phyloP scores from a whole-genome alignment of 2,797 vertebrate species.

The Streptopelia turtur region DNA sequence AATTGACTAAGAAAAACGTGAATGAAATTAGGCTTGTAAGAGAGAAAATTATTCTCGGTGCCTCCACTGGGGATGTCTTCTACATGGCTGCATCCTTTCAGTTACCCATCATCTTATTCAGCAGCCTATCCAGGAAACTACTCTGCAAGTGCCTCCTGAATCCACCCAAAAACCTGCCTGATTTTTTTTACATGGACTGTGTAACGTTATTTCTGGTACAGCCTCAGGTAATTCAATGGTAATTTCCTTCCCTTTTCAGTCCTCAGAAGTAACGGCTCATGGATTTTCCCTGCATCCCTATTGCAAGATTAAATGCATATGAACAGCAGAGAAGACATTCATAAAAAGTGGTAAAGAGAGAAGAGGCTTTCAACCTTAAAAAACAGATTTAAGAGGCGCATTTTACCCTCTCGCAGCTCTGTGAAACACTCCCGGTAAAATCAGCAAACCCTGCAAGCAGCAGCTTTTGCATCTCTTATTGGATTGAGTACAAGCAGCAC shows the following conservation, averaged over 20 bases:
- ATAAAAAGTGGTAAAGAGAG: neutral
- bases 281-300: neutral
- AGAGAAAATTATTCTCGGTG: neutral
- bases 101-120: neutral
- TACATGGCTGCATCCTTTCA: neutral
- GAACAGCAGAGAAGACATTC: neutral
- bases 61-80: neutral
- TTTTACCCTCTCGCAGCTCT: neutral
- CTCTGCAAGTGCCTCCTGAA: neutral
- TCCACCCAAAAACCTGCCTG: neutral
- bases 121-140: neutral
- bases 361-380: conserved; percentile 1
- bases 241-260: neutral
- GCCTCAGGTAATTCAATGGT: neutral
- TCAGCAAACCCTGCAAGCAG: conserved; percentile 12
- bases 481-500: neutral
- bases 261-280: neutral
- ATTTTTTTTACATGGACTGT: neutral
- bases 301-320: neutral
- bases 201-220: neutral
- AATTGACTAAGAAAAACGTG: conserved; percentile 68
- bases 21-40: conserved; percentile 25
- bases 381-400: neutral
- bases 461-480: neutral
- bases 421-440: neutral